These are phyloP conservation scores for Mamestra configurata DNA, from an alignment of 1,140 invertebrate species.

Conservation along the genomic window DNA sequence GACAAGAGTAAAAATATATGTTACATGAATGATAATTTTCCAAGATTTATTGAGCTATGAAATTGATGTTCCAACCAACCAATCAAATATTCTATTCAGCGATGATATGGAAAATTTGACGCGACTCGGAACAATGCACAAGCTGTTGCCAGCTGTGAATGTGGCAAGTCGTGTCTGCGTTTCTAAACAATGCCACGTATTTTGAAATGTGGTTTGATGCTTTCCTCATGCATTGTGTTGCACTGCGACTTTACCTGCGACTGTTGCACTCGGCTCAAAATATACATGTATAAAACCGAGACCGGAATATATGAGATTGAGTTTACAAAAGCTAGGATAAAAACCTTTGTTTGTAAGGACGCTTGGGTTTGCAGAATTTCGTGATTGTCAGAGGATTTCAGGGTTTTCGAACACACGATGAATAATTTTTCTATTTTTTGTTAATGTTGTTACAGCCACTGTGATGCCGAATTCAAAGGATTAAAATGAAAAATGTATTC, in stretches of 20 bases:
- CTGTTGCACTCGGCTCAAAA: slow-evolving; percentile 13
- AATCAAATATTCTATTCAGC: slow-evolving; percentile 46
- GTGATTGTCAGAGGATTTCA: not conserved
- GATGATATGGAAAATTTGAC: slow-evolving; percentile 46
- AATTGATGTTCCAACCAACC: slow-evolving; percentile 20
- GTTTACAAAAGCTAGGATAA: not conserved
- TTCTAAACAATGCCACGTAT: slow-evolving; percentile 50
- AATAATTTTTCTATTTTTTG: not conserved
- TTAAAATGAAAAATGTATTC: not conserved
- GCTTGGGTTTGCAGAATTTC: slow-evolving; percentile 19
- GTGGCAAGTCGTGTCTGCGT: slow-evolving; percentile 18
- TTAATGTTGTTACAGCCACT: not conserved
- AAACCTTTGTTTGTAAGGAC: slow-evolving; percentile 20
- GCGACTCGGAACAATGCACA: slow-evolving; percentile 27
- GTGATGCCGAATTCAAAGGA: slow-evolving; percentile 1
- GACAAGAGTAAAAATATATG: not conserved
- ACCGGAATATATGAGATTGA: slow-evolving; percentile 23
- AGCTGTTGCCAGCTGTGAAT: not conserved
- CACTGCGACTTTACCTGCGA: slow-evolving; percentile 25
- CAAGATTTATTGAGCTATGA: slow-evolving; percentile 28
- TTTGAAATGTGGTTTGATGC: slow-evolving; percentile 49
- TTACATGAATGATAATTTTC: not conserved
- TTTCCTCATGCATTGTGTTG: slow-evolving; percentile 36
- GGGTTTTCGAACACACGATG: not conserved
- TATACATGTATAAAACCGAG: slow-evolving; percentile 16